Conservation (phyloP, 2,113 vertebrate species). For the Erinaceus europaeus region DNA sequence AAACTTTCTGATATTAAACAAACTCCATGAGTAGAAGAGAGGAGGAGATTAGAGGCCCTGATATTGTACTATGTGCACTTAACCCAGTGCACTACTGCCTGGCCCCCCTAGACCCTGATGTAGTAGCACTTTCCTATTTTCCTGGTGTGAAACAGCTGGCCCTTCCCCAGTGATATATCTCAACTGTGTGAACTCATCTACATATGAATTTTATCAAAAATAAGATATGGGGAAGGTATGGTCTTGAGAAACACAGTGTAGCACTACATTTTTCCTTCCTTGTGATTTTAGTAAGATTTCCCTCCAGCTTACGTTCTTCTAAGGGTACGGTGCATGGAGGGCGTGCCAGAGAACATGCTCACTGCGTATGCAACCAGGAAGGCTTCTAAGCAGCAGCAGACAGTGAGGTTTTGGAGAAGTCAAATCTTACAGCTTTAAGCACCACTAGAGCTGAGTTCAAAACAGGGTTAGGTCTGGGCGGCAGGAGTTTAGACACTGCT, state of each 20-base stretch:
- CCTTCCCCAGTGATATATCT: no score
- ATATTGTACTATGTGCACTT: no score
- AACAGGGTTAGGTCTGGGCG: background rate
- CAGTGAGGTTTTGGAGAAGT: background rate
- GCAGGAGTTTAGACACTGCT: background rate
- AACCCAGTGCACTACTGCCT: no score
- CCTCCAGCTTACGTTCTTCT: background rate
- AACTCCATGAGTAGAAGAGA: no score
- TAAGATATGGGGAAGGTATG: background rate
- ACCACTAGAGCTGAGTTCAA: slow-evolving; percentile 13
- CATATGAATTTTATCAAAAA: background rate
- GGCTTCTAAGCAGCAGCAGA: background rate
- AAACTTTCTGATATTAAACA: no score
- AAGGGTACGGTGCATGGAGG: background rate
- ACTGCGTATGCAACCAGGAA: background rate
- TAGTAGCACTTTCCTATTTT: background rate
- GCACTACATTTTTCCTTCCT: background rate
- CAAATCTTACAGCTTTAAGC: background rate
- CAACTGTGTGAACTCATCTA: background rate
- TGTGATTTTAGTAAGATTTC: background rate
- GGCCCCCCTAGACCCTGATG: no score
- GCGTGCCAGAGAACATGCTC: no score
- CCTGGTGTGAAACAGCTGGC: background rate
- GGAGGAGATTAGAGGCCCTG: no score
- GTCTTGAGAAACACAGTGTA: background rate